Percentiles rank a stretch among this genome's conserved stretches.
phyloP scores from a whole-genome alignment of 1,140 invertebrate species.

The Charaxes varanes region DNA sequence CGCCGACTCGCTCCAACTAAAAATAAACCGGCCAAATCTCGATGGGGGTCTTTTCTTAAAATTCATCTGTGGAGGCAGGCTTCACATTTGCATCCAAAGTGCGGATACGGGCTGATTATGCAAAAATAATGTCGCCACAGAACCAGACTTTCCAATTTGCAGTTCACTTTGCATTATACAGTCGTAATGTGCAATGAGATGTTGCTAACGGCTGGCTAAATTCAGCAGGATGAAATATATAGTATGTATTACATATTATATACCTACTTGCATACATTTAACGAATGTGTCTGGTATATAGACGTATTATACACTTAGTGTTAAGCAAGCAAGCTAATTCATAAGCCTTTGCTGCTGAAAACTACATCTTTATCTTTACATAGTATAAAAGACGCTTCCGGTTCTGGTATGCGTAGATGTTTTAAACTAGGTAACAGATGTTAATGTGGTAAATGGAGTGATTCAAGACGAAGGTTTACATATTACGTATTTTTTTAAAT shows the following conservation, averaged over 20 bases:
- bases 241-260: slow-evolving; percentile 26
- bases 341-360: too few species aligned
- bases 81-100: slow-evolving; percentile 57
- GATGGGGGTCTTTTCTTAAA: slow-evolving; percentile 35
- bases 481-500: too few species aligned
- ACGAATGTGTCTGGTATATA: too few species aligned
- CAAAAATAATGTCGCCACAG: slow-evolving; percentile 41
- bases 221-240: slow-evolving; percentile 7
- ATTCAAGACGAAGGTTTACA: too few species aligned
- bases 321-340: too few species aligned
- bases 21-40: slow-evolving; percentile 18
- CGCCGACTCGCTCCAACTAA: slow-evolving; percentile 9
- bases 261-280: too few species aligned
- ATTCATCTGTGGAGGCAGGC: slow-evolving; percentile 41
- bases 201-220: slow-evolving; percentile 18
- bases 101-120: slow-evolving; percentile 52
- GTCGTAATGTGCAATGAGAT: slow-evolving; percentile 33
- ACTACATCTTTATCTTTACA: too few species aligned
- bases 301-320: too few species aligned
- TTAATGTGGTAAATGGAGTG: too few species aligned
- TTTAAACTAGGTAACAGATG: too few species aligned
- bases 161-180: slow-evolving; percentile 41
- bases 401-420: too few species aligned
- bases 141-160: slow-evolving; percentile 47
- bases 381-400: too few species aligned